These are phyloP conservation scores for Elephantulus edwardii DNA, from an alignment of 2,113 vertebrate species.

Conservation along the genomic window DNA sequence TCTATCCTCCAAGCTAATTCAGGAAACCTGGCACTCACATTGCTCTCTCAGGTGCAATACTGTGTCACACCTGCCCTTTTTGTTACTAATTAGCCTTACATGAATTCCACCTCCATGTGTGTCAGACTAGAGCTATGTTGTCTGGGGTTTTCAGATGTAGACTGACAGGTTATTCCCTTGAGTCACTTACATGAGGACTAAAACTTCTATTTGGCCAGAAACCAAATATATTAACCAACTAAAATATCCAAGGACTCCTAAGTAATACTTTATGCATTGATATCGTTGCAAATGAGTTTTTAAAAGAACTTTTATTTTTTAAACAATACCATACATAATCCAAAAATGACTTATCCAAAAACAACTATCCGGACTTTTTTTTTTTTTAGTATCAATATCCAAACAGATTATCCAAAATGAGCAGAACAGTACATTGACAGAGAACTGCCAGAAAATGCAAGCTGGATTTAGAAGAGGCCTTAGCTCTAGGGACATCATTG, in stretches of 20 bases:
- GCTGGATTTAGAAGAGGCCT: no score
- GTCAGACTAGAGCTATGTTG: no score
- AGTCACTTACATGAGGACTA: background rate
- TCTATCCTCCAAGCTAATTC: background rate
- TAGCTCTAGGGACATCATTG: no score
- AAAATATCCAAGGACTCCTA: background rate
- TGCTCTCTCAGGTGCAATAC: background rate
- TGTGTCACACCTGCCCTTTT: background rate
- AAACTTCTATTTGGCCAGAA: background rate
- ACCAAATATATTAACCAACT: background rate
- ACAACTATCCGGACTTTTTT: no score
- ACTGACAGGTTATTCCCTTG: background rate
- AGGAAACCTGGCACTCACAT: rapidly evolving
- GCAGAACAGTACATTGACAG: no score
- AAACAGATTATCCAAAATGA: no score
- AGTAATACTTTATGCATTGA: background rate
- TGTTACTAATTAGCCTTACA: background rate
- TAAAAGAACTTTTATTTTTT: background rate
- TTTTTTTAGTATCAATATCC: no score
- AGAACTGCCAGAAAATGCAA: no score
- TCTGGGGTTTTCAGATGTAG: background rate
- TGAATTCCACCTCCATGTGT: no score
- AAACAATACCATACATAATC: background rate
- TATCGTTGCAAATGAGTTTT: background rate
- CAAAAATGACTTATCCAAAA: no score